Base-by-base conservation (phyloP, 2,888 invertebrate species). In the Hermodice carunculata region DNA sequence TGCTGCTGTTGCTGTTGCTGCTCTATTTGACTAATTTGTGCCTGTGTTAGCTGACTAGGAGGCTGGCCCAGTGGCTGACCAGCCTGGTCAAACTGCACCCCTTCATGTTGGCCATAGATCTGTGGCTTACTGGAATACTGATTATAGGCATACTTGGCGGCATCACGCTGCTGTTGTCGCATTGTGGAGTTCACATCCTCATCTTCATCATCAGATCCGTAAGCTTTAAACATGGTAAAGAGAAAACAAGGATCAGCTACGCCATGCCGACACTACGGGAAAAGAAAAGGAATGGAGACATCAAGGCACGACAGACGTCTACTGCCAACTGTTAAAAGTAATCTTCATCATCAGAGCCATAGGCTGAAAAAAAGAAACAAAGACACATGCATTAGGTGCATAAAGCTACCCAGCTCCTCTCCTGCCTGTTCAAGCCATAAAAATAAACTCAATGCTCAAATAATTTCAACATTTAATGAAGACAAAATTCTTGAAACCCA, bases 41-140 rank as follows among this genome's bases (percentile, higher is more conserved):
- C 49, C 17, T 49, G 49, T 4, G 49, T 24, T 6, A 28, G 49
- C 5, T n/a, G 44, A 6, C n/a, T 4, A 4, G 49, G 49, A 11
- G 14, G 14, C 14, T 11, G 44, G 24, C 49, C 49, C 17, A 28
- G 49, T 6, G 49, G 49, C 32, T 58, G 58, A 11, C 31, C 49
- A 11, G 31, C 49, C 37, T 49, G 49, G 11, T 51, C 51, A 52
- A 52, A 52, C 11, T 24, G 29, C 40, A 60, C 28, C 22, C 44
- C 44, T 6, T 31, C 42, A 46, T 28, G 44, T 29, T 60, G 64
- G 22, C 42, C 24, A 42, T 72, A 72, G 26, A 72, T 29, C 59
- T 70, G 70, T 22, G 72, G 72, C 44, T 72, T 70, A 28, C 72
- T 57, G 4, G 65, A 61, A 56, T 70, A 70, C 61, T 72, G 72